Evolutionary conservation across 2,888 invertebrate species (phyloP).

Genomic region (Celastrina argiolus): DNA sequence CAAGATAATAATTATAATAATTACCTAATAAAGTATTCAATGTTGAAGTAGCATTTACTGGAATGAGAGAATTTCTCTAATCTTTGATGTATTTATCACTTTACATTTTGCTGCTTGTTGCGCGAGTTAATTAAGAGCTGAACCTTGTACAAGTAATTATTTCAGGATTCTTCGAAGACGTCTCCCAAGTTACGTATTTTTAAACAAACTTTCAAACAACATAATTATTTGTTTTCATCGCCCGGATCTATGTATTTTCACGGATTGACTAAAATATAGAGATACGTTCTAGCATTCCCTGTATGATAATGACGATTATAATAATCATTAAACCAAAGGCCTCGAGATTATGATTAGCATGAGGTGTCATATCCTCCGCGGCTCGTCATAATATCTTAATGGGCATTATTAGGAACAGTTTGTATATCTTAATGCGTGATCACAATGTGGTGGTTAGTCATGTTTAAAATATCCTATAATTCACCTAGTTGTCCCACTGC

Average conservation of each 20-base stretch:
- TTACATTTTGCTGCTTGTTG: constrained; percentile 12
- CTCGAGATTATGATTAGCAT: not conserved
- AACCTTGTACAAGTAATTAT: constrained; percentile 8
- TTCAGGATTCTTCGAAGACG: not conserved
- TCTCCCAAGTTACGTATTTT: not conserved
- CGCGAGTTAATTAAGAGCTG: constrained; percentile 6
- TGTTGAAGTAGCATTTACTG: not conserved
- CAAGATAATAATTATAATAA: not conserved
- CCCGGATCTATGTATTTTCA: too few species aligned
- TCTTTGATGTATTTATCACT: constrained; percentile 12
- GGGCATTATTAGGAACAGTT: constrained; percentile 10
- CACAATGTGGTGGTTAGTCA: constrained; percentile 9
- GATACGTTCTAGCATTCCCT: too few species aligned
- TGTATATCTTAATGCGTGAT: constrained; percentile 20
- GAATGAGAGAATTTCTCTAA: not conserved
- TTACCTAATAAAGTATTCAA: constrained; percentile 11
- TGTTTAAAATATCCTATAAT: constrained; percentile 19
- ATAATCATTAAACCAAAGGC: not conserved
- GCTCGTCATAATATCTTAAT: not conserved
- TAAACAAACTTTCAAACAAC: not conserved
- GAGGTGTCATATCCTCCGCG: constrained; percentile 2
- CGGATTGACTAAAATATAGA: too few species aligned
- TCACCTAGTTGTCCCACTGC: constrained; percentile 9
- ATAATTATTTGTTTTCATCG: too few species aligned
- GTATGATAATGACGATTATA: too few species aligned